These are phyloP conservation scores for Eublepharis macularius DNA, from an alignment of 2,113 vertebrate genomes.

Conservation along the genomic window DNA sequence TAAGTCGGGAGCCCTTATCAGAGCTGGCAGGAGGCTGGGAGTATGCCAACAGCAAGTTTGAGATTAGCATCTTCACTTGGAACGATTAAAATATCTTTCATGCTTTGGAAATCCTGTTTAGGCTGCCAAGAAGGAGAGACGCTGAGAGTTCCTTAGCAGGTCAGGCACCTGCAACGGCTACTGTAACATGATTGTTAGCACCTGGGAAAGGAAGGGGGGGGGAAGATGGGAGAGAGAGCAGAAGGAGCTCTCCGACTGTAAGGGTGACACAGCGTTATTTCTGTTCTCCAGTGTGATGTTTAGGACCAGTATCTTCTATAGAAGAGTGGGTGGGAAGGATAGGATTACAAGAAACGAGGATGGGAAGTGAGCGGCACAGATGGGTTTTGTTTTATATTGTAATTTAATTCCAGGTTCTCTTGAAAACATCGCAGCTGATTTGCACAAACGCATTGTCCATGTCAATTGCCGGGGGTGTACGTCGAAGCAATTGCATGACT, in stretches of 20 bases:
- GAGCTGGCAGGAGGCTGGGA: slow-evolving; percentile 48
- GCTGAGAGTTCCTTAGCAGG: slow-evolving; percentile 31
- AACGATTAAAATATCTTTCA: slow-evolving; percentile 61
- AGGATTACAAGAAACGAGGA: slow-evolving; percentile 3
- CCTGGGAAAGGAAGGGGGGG: slow-evolving; percentile 32
- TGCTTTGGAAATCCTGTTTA: slow-evolving; percentile 56
- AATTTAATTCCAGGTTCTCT: neutral
- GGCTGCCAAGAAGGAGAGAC: slow-evolving; percentile 40
- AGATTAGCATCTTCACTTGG: slow-evolving; percentile 59
- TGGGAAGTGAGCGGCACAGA: neutral
- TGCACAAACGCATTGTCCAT: neutral
- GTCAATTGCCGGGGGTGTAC: neutral
- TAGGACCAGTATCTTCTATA: slow-evolving; percentile 22
- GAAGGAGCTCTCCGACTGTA: neutral
- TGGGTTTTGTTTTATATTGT: neutral
- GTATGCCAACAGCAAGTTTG: slow-evolving; percentile 29
- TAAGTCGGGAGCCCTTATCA: slow-evolving; percentile 53
- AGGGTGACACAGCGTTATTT: slow-evolving; percentile 27
- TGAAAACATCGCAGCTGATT: neutral
- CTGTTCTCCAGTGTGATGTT: slow-evolving; percentile 43
- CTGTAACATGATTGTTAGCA: neutral
- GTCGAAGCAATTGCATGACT: neutral
- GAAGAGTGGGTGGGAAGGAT: neutral
- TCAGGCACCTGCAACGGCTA: slow-evolving; percentile 45
- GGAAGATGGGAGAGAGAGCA: neutral